Evolutionary conservation across 2,888 invertebrate genomes (phyloP), one percentile per base, ranked within the genome.

Genomic region (Omphaloscelis lunosa): DNA sequence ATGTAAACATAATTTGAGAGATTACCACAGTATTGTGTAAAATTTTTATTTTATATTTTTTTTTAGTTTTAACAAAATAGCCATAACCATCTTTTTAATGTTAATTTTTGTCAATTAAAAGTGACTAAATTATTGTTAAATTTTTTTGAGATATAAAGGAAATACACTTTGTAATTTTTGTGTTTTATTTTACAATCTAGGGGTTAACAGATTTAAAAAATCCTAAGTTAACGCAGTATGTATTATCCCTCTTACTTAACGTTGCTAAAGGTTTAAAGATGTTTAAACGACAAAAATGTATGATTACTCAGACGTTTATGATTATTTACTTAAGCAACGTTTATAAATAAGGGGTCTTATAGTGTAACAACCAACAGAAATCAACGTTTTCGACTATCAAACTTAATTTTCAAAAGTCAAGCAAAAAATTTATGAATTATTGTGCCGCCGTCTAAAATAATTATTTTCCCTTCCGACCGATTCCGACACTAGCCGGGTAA

Each of bases 71-170:
- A 91, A 90, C 89, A 88, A 89, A 89, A 92, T 94, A 94, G 95
- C 94, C 95, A 95, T 95, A 95, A 93, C 93, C 92, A 91, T 93
- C 87, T 93, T 92, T 89, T 92, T 93, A 93, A 93, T 93, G 92
- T 94, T 94, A 94, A 84, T 92, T 91, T 93, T 93, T 94, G 93
- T 95, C 94, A 92, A 93, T 94, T 91, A 89, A 90, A 92, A 93
- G 90, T 92, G 94, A 95, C 92, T 95, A 96, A 96, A 95, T 96
- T 96, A 96, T 96, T 96, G 96, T 96, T 96, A 95, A 91, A 92
- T 90, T 91, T 92, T 95, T 94, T 93, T 93, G 91, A 95, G 89
- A 95, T 96, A 96, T 96, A 96, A 95, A 95, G 92, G 88, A 88
- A 95, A 93, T 94, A 93, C 95, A 95, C 92, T 95, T 95, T 95